A percentile compares a stretch with the other conserved stretches of the same genome.
Conservation (phyloP, 2,113 vertebrate genomes). For the Cyanoramphus novaezelandiae region DNA sequence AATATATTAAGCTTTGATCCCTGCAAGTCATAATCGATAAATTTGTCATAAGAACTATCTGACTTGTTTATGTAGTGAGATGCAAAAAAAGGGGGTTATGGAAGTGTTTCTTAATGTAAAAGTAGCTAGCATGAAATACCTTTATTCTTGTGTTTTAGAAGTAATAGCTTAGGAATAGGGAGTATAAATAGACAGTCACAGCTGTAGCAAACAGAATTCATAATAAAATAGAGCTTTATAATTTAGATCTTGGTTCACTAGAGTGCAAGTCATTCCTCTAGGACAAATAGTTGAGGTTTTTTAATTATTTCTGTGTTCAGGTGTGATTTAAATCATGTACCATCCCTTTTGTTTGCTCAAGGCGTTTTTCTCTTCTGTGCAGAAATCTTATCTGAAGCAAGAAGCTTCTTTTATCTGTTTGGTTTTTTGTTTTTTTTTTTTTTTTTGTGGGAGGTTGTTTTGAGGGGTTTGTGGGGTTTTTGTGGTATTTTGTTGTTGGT, state of each 20-base stretch:
- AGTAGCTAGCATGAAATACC: neutral
- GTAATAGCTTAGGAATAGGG: neutral
- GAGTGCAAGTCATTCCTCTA: neutral
- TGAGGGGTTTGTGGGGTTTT: neutral
- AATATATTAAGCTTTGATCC: neutral
- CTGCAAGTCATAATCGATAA: neutral
- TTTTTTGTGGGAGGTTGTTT: neutral
- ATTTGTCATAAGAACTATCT: neutral
- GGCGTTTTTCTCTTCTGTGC: neutral
- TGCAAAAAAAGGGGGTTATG: neutral
- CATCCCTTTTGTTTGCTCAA: neutral
- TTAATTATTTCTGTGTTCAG: neutral
- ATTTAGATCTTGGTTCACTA: neutral
- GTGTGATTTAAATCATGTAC: neutral
- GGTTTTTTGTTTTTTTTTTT: neutral
- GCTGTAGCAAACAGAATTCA: neutral
- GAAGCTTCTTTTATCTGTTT: neutral
- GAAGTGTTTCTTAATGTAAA: neutral
- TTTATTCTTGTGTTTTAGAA: neutral
- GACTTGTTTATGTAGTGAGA: neutral
- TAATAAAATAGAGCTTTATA: neutral
- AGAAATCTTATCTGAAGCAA: constrained; percentile 32
- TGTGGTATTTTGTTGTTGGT: neutral
- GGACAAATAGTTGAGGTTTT: neutral
- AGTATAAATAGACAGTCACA: neutral